phyloP scores from a whole-genome alignment of 2,797 vertebrate genomes.

The Nyctalus aviator region DNA sequence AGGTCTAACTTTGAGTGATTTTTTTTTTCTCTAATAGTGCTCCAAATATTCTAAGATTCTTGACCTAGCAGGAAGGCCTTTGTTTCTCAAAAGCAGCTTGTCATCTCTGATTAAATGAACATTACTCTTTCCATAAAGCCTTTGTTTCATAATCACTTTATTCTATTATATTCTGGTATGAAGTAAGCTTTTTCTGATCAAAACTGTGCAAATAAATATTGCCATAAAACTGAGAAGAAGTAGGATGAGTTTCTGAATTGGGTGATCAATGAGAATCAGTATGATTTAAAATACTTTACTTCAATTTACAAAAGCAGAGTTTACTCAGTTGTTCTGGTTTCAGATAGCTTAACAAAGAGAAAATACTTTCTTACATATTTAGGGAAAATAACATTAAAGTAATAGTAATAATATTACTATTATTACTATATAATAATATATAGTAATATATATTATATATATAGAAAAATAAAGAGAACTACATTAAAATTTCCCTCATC shows the following conservation, averaged over 20 bases:
- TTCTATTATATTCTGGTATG: neutral
- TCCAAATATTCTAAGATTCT: neutral
- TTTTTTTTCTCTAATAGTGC: neutral
- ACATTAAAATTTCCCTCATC: neutral
- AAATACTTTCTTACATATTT: neutral
- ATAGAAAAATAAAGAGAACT: too few species aligned
- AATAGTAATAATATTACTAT: neutral
- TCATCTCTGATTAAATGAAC: neutral
- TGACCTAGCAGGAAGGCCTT: neutral
- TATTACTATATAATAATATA: too few species aligned
- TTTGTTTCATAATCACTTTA: neutral
- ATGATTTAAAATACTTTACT: neutral
- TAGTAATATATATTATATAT: too few species aligned
- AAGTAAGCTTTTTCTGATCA: neutral
- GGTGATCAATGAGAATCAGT: neutral
- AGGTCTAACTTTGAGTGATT: neutral
- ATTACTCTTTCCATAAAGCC: constrained; percentile 8
- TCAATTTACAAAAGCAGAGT: constrained; percentile 4
- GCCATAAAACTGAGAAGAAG: neutral
- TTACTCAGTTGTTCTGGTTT: neutral
- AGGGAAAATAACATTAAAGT: neutral
- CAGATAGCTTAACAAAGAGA: neutral
- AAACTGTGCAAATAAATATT: neutral
- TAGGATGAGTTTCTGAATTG: neutral
- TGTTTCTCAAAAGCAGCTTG: constrained; percentile 48